phyloP scores from a whole-genome alignment of 2,113 vertebrate genomes.

The Dermatemys mawii region DNA sequence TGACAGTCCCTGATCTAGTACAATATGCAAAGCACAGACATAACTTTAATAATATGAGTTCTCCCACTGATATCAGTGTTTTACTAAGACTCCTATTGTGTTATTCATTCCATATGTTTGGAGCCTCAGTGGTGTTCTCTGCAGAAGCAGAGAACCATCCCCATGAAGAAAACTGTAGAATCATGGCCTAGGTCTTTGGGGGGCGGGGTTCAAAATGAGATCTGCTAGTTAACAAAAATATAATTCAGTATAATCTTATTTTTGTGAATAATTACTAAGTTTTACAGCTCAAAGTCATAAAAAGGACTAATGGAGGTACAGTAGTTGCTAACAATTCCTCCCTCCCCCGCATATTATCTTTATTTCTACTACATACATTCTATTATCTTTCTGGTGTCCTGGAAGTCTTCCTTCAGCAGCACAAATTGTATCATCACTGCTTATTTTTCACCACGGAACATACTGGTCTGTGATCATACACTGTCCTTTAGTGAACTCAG shows the following conservation, averaged over 20 bases:
- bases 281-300: background rate
- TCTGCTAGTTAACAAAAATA: accelerated
- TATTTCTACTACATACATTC: background rate
- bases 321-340: background rate
- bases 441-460: background rate
- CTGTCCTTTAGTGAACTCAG: background rate
- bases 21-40: background rate
- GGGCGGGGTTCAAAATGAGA: accelerated
- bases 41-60: background rate
- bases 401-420: background rate
- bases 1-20: background rate
- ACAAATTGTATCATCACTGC: background rate
- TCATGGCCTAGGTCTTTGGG: background rate
- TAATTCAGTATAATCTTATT: background rate
- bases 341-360: background rate
- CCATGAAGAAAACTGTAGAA: background rate
- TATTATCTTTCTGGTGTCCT: background rate
- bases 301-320: background rate
- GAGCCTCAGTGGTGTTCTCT: background rate
- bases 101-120: background rate
- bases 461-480: background rate
- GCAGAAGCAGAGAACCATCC: background rate
- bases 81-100: background rate
- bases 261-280: background rate
- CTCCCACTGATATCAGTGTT: background rate